Base-by-base conservation (phyloP, 1,140 invertebrate genomes). In the Dryas iulia region DNA sequence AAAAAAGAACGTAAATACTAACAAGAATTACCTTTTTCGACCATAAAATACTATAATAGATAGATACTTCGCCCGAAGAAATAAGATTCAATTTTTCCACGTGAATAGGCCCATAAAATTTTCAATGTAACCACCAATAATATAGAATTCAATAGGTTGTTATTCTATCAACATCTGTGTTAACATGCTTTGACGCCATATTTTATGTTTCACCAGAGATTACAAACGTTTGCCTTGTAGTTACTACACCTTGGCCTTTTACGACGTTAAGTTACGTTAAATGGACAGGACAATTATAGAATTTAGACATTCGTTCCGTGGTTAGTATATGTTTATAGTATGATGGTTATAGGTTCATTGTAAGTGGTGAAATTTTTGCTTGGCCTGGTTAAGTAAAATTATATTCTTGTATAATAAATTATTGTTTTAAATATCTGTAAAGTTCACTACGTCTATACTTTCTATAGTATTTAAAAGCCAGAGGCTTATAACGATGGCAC, bases 121-220 rank as follows among this genome's bases (percentile, higher is more conserved):
- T 63, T 69, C 66, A 69, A 69, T 69, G 66, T 68, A 60, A 68
- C 59, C 35, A 47, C 25, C 56, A 58, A 56, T 57, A 30, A 69
- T 63, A 54, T 63, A 47, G 59, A 54, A 62, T 69, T 69, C 59
- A 63, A 69, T 69, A 60, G 66, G 57, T 59, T 63, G 61, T 63
- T 63, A 63, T 63, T 63, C 47, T 54, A 63, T 63, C 30, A 64
- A 64, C 73, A 74, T 69, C 73, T 74, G 73, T 74, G 73, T 69
- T 74, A 74, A 72, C 69, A 74, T 59, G 35, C 28, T 71, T 74
- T 71, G 69, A 72, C 73, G 73, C 65, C 72, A 65, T 69, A 66
- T 74, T 74, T 74, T 69, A 66, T 68, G 59, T 52, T 74, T 65
- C 62, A 11, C 39, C n/a, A 63, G 18, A 63, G 52, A 63, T 62